Evolutionary conservation across 1,140 invertebrate species (phyloP).

Genomic region (Alviniconcha marisindica): DNA sequence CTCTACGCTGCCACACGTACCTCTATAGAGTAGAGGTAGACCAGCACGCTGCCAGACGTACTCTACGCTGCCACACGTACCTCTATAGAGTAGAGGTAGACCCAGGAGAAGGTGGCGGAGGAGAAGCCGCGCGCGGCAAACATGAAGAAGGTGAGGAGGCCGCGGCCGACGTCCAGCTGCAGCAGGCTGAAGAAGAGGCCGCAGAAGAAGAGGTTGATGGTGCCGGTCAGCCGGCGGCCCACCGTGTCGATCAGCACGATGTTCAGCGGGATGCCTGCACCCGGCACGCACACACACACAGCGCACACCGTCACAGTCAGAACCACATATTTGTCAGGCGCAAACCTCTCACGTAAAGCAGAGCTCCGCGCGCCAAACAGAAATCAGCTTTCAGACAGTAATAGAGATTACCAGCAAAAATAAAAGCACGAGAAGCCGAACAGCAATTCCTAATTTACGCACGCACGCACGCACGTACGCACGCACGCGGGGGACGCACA

Average conservation of each 20-base stretch:
- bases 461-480: too few relatives aligned
- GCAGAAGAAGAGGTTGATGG: constrained; percentile 92
- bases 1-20: too few relatives aligned
- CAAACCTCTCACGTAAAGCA: too few relatives aligned
- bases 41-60: constrained; percentile 61
- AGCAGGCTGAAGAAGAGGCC: constrained; percentile 89
- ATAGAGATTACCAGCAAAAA: too few relatives aligned
- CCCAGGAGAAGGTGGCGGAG: constrained; percentile 94
- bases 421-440: too few relatives aligned
- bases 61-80: constrained; percentile 75
- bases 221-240: constrained; percentile 94
- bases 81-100: constrained; percentile 97
- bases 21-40: constrained; percentile 93
- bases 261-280: constrained; percentile 79
- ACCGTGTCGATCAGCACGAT: constrained; percentile 92
- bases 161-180: constrained; percentile 83
- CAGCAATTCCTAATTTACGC: too few relatives aligned
- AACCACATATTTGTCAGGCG: too few relatives aligned
- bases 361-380: too few relatives aligned
- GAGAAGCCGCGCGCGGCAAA: constrained; percentile 88
- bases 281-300: too few relatives aligned
- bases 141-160: constrained; percentile 67
- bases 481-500: too few relatives aligned
- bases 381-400: too few relatives aligned
- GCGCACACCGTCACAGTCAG: too few relatives aligned